Evolutionary conservation across 2,797 vertebrate species (phyloP), one percentile per base, ranked within the genome.

Genomic region (Spea hammondii): DNA sequence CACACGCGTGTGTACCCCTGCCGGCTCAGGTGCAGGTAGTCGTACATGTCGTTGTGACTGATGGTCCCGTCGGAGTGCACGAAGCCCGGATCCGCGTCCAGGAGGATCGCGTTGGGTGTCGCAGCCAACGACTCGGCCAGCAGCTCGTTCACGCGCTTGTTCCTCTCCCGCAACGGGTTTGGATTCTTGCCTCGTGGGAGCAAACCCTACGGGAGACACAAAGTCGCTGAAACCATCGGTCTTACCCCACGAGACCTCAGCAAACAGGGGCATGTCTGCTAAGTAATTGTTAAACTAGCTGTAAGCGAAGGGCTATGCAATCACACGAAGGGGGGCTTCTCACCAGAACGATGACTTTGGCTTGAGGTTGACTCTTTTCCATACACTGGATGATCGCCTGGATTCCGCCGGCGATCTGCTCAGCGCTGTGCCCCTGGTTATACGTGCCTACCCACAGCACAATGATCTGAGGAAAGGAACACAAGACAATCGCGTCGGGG

Each of bases 401-500:
- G 83, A 97, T 94, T 57, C 95, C 95, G 4, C 87, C 94, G 53
- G 91, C 89, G 84, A 96, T 93, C 85, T 97, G 94, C 83, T 95
- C 92, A 1, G 95, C 87, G 4, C 91, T 93, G 86, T 97, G 92
- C 5, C 93, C 93, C 0, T 96, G 94, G 85, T 97, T 97, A 84
- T 96, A 95, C 12, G 96, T 97, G 76, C 96, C 95, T 17, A 95
- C 95, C 95, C 95, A 97, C 75, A 97, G 89, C 67, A 97, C 95
- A 12, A 97, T 93, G 46, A 97, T 95, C 95, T 97, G 84, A 46
- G 74, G 70, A 54, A 13, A 17, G 12, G 12, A 4, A 4, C 45
- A 7, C 11, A 11, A 59, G 5, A 8, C 6, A 0, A n/a, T 54
- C 8, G 32, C 32, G 32, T 32, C 32, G 32, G 32, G 32, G 32